Evolutionary conservation across 2,797 vertebrate species (phyloP).

Genomic region (Karalla daura): DNA sequence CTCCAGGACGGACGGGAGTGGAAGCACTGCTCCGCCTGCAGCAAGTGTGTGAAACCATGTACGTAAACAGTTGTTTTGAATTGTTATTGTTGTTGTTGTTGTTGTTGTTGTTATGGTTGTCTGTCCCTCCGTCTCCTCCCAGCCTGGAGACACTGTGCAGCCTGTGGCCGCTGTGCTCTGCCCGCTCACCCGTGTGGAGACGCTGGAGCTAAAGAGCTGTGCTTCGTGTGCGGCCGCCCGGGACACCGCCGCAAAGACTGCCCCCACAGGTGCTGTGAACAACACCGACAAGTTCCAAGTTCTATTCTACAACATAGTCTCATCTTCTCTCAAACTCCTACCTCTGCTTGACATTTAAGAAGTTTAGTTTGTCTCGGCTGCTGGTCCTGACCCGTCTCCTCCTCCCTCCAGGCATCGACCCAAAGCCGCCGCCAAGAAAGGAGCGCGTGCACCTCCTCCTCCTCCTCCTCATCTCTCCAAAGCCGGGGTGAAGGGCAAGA

Average conservation of each 20-base stretch:
- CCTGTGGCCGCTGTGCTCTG: slow-evolving; percentile 87
- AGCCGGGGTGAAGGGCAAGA: slow-evolving; percentile 55
- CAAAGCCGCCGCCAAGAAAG: slow-evolving; percentile 28
- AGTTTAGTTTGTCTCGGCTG: too few species aligned
- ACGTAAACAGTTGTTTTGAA: slow-evolving; percentile 52
- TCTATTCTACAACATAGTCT: too few species aligned
- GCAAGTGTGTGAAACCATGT: slow-evolving; percentile 96
- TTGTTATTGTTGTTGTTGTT: too few species aligned
- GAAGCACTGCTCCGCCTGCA: slow-evolving; percentile 91
- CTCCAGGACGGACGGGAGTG: slow-evolving; percentile 91
- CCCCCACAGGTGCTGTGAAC: too few species aligned
- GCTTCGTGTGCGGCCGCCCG: slow-evolving; percentile 88
- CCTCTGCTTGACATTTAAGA: too few species aligned
- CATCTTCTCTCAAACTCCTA: too few species aligned
- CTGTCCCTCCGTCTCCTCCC: too few species aligned
- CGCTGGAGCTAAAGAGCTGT: slow-evolving; percentile 69
- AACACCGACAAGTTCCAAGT: too few species aligned
- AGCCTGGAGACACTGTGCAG: slow-evolving; percentile 93
- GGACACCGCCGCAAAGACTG: slow-evolving; percentile 90
- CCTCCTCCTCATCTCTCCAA: neutral
- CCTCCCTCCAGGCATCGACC: slow-evolving; percentile 2
- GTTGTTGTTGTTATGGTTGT: too few species aligned
- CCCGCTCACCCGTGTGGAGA: slow-evolving; percentile 85
- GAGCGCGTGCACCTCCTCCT: neutral
- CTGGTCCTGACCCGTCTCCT: neutral